Conservation (phyloP, 2,113 vertebrate species). For the Carassius carassius region DNA sequence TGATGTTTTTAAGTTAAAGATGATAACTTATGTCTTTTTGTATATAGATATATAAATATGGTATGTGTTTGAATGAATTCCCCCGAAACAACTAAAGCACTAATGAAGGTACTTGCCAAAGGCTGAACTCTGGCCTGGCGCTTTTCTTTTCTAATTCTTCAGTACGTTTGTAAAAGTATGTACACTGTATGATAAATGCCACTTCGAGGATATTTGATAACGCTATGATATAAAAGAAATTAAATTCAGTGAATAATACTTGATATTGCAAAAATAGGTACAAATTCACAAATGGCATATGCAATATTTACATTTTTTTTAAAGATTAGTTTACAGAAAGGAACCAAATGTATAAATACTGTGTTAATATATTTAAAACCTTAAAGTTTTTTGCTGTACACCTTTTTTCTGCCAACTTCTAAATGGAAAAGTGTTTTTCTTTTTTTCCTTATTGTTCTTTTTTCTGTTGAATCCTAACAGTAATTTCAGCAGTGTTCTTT, state of each 20-base stretch:
- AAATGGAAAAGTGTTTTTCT: conserved; percentile 81
- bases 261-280: conserved; percentile 80
- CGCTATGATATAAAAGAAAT: conserved; percentile 73
- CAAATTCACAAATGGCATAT: conserved; percentile 91
- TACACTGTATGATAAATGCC: conserved; percentile 67
- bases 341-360: conserved; percentile 96
- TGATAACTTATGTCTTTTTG: conserved; percentile 72
- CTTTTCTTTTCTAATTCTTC: conserved; percentile 67
- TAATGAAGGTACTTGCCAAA: conserved; percentile 80
- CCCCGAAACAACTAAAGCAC: conserved; percentile 72
- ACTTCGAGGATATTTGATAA: conserved; percentile 78
- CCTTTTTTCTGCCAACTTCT: conserved; percentile 82
- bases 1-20: conserved; percentile 73
- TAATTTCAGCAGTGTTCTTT: conserved; percentile 92
- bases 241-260: conserved; percentile 69
- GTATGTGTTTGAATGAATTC: conserved; percentile 71
- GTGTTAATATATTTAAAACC: conserved; percentile 87
- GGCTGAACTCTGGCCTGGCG: conserved; percentile 64
- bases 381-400: conserved; percentile 88
- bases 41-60: conserved; percentile 69
- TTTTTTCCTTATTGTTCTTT: conserved; percentile 53
- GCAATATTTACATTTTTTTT: conserved; percentile 94
- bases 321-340: conserved; percentile 93
- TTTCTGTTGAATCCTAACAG: conserved; percentile 88
- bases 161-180: conserved; percentile 67